phyloP scores from a whole-genome alignment of 2,113 vertebrate genomes.

The Mormoops blainvillei region DNA sequence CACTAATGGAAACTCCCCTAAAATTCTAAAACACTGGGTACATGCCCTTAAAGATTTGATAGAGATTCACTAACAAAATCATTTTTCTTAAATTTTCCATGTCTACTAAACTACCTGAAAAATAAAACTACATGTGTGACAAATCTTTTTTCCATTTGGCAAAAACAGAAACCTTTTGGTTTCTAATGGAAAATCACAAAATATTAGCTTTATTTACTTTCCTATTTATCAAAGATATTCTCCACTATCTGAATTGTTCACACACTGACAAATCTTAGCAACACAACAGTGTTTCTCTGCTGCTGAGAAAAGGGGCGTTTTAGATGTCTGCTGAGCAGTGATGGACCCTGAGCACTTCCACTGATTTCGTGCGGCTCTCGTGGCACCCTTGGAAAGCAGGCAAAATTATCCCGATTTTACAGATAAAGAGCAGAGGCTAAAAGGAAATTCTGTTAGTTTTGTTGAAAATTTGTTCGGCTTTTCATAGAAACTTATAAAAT shows the following conservation, averaged over 20 bases:
- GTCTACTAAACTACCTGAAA: slow-evolving; percentile 29
- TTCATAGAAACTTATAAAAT: background rate
- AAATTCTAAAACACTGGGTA: slow-evolving; percentile 13
- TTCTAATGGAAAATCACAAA: slow-evolving; percentile 64
- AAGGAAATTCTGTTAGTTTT: background rate
- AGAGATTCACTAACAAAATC: slow-evolving; percentile 33
- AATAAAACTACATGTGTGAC: slow-evolving; percentile 25
- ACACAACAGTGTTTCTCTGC: background rate
- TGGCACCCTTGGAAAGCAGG: background rate
- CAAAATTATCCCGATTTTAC: background rate
- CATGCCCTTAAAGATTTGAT: background rate
- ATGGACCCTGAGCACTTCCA: background rate
- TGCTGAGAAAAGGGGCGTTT: background rate
- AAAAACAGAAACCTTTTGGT: slow-evolving; percentile 45
- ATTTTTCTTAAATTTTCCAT: slow-evolving; percentile 56
- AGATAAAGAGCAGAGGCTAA: background rate
- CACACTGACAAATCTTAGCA: background rate
- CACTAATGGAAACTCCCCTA: slow-evolving; percentile 51
- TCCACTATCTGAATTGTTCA: background rate
- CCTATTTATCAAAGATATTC: slow-evolving; percentile 14
- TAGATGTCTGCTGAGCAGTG: background rate
- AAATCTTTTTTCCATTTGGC: slow-evolving; percentile 56
- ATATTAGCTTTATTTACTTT: slow-evolving; percentile 47
- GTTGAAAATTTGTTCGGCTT: background rate
- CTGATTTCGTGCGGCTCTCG: background rate